Evolutionary conservation across 2,888 invertebrate species (phyloP), one percentile per base, ranked within the genome.

Genomic region (Cylloceria caligata): DNA sequence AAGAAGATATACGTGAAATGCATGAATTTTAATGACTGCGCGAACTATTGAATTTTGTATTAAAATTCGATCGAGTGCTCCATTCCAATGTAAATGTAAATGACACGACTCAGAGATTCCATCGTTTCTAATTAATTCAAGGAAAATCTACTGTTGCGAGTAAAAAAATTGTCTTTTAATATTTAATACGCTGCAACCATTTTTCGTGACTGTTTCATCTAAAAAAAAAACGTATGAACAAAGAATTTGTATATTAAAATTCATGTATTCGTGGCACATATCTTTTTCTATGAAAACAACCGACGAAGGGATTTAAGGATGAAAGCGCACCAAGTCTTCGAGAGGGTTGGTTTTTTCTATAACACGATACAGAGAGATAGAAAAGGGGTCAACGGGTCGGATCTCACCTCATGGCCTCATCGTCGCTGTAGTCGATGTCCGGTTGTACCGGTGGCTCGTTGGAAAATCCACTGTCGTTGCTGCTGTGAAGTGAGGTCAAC

Each of bases 391-490:
- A 47, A 19, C 13, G 45, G 34, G n/a, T 27, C 27, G 16, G 34
- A 60, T 60, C 88, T 91, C 93, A 95, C 95, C 95, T 95, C 92
- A 95, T 94, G 45, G 96, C 96, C 91, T 98, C 97, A 93, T 97
- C 97, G 90, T 98, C 97, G 69, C 97, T 97, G 93, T 98, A 97
- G 93, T 98, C 97, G 80, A 97, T 95, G 93, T 98, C 97, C 24
- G 98, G 98, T 90, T 97, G 97, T 30, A 96, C 96, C 3, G 97
- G 97, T 9, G 96, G 96, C 91, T 98, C 98, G 91, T 98, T 97
- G 89, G 97, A 97, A 93, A 98, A 98, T 16, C 98, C 98, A 87
- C 97, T 97, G 93, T 98, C 98, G 93, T 98, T 98, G 91, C 97
- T 97, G 93, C 97, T 97, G 93, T 98, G 97, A 86, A 98, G 94